Conservation (phyloP, 2,113 vertebrate genomes). For the Urocynchramus pylzowi region DNA sequence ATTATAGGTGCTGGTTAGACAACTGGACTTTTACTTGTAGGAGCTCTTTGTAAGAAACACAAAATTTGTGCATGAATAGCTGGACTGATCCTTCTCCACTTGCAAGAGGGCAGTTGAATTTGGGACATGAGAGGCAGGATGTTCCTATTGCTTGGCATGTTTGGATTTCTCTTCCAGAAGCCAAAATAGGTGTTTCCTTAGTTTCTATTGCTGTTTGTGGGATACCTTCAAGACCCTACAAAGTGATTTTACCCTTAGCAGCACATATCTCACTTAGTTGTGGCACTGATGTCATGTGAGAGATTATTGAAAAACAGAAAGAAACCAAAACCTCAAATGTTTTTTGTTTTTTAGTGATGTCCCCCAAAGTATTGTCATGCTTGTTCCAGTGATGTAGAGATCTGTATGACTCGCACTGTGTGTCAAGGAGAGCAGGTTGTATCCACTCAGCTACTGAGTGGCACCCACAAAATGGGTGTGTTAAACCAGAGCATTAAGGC, state of each 20-base stretch:
- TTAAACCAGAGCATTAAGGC: background rate
- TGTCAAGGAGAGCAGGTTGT: background rate
- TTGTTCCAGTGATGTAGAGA: background rate
- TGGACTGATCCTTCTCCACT: background rate
- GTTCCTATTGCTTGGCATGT: fast-evolving
- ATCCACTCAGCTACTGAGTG: fast-evolving
- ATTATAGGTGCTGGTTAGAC: background rate
- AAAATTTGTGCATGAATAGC: background rate
- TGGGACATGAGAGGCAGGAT: background rate
- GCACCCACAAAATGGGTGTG: fast-evolving
- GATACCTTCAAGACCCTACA: background rate
- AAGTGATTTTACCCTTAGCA: background rate
- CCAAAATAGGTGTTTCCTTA: background rate
- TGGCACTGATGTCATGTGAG: background rate
- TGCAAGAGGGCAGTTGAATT: background rate
- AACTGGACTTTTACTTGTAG: background rate
- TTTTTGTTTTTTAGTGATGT: background rate
- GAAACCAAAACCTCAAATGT: background rate
- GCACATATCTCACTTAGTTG: fast-evolving
- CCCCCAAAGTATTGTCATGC: background rate
- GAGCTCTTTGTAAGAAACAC: background rate
- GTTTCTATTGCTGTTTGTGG: background rate
- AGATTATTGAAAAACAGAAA: background rate
- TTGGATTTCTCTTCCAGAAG: background rate
- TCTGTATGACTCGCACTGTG: background rate